Base-by-base conservation (phyloP, 2,888 invertebrate species). In the Aradus depressus region DNA sequence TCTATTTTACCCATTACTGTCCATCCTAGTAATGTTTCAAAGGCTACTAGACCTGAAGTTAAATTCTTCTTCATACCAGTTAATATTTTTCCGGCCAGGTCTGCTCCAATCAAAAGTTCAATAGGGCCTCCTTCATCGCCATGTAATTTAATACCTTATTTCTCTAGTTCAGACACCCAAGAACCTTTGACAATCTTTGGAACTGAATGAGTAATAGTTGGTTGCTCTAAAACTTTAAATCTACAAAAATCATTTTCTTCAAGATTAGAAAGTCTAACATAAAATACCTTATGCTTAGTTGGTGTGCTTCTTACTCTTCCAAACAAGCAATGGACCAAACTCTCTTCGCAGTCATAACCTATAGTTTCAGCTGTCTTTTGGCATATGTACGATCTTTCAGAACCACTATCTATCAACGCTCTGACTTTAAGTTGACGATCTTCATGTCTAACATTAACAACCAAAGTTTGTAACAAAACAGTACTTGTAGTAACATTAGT, bases 391-490 rank as follows among this genome's bases (percentile, higher is more conserved):
- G 34, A 34, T 21, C 48, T 21, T 3, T 14, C 23, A n/a, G 42
- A 44, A 2, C 39, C 48, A 23, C 23, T 23, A 21, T 44, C 48
- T 14, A 44, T 22, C 18, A 41, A 16, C n/a, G 32, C 48, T 14
- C 48, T 18, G 16, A 48, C 35, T 6, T 44, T 25, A 12, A 8
- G 44, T 44, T 23, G 1, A n/a, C 25, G 2, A 16, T 3, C 22
- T 25, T 18, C 41, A n/a, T n/a, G n/a, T n/a, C n/a, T n/a, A n/a
- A 48, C 2, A n/a, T 32, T 32, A 3, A 32, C 48, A 14, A 2
- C 16, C n/a, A 48, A 16, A 8, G 48, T 48, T 41, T 48, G 48
- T 14, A 48, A 44, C 22, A 48, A 48, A n/a, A 48, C 48, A n/a
- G 6, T 41, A 26, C 38, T 42, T 5, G 37, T 42, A 41, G 19